Conservation (phyloP, 2,113 vertebrate species). For the Eleginops maclovinus region DNA sequence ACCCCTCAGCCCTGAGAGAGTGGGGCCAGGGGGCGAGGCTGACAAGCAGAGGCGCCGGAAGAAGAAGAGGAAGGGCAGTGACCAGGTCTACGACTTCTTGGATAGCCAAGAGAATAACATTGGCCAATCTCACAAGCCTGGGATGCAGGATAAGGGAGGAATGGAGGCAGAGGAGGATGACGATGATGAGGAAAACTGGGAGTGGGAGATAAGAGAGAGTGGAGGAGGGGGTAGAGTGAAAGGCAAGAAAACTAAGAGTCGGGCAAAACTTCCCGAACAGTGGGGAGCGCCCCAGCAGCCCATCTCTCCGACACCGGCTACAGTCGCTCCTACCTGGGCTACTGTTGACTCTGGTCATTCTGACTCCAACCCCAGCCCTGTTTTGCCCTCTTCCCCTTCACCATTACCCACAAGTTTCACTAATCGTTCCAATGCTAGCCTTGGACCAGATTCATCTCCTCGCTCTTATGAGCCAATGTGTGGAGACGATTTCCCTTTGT, state of each 20-base stretch:
- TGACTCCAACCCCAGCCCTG: conserved; percentile 35
- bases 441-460: conserved; percentile 42
- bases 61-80: conserved; percentile 83
- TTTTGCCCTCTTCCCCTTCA: conserved; percentile 44
- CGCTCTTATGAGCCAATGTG: conserved; percentile 71
- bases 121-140: conserved; percentile 43
- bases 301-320: conserved; percentile 46
- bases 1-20: conserved; percentile 76
- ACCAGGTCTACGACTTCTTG: conserved; percentile 77
- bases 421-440: conserved; percentile 52
- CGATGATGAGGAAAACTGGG: conserved; percentile 79
- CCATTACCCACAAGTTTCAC: conserved; percentile 61
- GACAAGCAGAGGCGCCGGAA: conserved; percentile 80
- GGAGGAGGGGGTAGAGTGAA: conserved; percentile 81
- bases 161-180: conserved; percentile 64
- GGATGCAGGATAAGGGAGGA: conserved; percentile 56
- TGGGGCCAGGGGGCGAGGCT: conserved; percentile 67
- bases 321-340: conserved; percentile 42
- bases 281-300: conserved; percentile 78
- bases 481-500: conserved; percentile 53
- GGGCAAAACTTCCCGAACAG: conserved; percentile 83
- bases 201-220: conserved; percentile 83
- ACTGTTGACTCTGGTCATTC: conserved; percentile 36
- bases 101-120: conserved; percentile 68
- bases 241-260: conserved; percentile 82